Conservation (phyloP, 2,113 vertebrate genomes). For the Tylochromis polylepis region DNA sequence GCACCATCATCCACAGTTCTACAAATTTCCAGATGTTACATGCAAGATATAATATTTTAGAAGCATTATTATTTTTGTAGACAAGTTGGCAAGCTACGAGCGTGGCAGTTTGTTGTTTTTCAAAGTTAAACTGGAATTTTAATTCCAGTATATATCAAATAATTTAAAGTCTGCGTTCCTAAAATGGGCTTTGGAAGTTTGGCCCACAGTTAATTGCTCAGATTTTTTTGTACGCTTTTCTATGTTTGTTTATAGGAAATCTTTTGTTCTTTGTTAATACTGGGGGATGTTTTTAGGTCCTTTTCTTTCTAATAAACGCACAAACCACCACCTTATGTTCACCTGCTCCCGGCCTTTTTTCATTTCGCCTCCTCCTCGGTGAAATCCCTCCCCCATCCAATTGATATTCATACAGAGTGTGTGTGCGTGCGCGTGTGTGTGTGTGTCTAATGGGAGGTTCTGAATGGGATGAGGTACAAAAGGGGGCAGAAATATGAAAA, state of each 20-base stretch:
- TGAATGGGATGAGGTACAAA: background rate
- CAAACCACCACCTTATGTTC: background rate
- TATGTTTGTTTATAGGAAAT: background rate
- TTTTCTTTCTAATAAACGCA: background rate
- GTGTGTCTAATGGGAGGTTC: background rate
- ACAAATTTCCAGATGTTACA: background rate
- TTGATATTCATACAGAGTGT: background rate
- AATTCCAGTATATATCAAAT: background rate
- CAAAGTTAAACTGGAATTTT: background rate
- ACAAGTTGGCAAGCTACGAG: rapidly evolving
- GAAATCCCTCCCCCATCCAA: background rate
- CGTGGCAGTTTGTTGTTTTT: background rate
- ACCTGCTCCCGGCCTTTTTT: background rate
- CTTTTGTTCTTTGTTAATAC: background rate
- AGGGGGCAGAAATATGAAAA: slow-evolving; percentile 27
- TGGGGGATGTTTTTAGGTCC: background rate
- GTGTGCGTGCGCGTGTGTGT: background rate
- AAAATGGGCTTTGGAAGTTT: background rate
- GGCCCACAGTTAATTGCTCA: background rate
- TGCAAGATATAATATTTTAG: no score
- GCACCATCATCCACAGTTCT: background rate
- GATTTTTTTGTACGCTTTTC: background rate
- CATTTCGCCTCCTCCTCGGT: background rate
- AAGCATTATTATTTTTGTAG: background rate
- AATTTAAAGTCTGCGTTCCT: background rate